phyloP scores from a whole-genome alignment of 2,797 vertebrate species.

The Calcarius lapponicus region DNA sequence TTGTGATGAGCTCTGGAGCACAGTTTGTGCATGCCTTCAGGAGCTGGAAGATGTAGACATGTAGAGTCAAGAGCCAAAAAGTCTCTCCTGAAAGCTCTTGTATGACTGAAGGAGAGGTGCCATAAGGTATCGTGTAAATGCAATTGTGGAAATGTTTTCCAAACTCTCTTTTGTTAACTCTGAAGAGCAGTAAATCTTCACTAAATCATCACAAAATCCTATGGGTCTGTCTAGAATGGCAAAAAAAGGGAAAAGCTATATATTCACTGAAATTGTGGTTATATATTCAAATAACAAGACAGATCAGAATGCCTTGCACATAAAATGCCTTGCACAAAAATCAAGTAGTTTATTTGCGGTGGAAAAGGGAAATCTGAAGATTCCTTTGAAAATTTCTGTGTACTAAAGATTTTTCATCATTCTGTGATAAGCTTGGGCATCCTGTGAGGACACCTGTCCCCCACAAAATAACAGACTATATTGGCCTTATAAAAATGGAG shows the following conservation, averaged over 20 bases:
- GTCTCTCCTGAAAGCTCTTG: neutral
- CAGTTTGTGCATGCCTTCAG: constrained; percentile 33
- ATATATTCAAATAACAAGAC: neutral
- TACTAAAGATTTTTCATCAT: neutral
- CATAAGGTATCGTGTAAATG: neutral
- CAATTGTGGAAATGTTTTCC: neutral
- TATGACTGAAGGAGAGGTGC: neutral
- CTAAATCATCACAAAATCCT: neutral
- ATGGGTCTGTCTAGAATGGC: neutral
- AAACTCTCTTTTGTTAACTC: neutral
- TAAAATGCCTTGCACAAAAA: neutral
- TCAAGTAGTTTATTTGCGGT: neutral
- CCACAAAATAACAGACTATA: neutral
- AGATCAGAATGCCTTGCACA: neutral
- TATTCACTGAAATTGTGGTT: neutral
- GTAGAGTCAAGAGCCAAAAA: constrained; percentile 21
- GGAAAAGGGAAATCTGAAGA: neutral
- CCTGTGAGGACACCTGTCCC: neutral
- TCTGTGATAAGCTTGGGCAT: neutral
- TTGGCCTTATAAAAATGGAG: neutral
- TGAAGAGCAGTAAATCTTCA: neutral
- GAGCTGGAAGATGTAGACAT: constrained; percentile 14
- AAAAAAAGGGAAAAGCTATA: neutral
- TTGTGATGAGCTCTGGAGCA: constrained; percentile 25
- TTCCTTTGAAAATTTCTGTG: neutral